A percentile compares a stretch with the other conserved stretches of the same genome.
Conservation (phyloP, 2,113 vertebrate genomes). For the Mesoclemmys tuberculata region DNA sequence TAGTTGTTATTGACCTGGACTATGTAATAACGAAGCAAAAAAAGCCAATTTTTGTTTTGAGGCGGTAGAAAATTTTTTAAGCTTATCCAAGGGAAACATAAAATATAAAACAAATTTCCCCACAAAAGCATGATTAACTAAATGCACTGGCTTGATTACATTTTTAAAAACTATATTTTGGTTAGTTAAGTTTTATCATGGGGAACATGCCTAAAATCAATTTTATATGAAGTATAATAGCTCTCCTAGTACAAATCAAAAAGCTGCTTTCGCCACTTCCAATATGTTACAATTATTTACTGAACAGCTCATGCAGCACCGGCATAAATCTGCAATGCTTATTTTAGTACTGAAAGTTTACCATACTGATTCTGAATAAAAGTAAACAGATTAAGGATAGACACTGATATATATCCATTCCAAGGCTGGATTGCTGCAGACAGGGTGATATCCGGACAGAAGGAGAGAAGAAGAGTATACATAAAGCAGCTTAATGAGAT, state of each 20-base stretch:
- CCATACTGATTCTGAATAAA: neutral
- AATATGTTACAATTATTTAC: neutral
- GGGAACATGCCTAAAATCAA: neutral
- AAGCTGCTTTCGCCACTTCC: neutral
- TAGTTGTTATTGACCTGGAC: constrained; percentile 3
- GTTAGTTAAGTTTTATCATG: neutral
- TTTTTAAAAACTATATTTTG: neutral
- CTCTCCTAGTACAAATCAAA: neutral
- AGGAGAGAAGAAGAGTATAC: neutral
- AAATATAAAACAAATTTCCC: neutral
- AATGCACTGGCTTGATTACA: neutral
- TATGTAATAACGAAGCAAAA: neutral
- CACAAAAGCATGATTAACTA: neutral
- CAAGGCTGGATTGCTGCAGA: neutral
- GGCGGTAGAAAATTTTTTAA: neutral
- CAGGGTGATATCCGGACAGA: neutral
- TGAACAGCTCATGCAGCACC: neutral
- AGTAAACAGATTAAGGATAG: neutral
- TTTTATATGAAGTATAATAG: neutral
- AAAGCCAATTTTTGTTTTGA: neutral
- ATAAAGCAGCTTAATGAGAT: neutral
- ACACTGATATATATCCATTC: neutral
- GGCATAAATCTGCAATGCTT: neutral
- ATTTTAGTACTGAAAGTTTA: neutral
- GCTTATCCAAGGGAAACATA: neutral